These are phyloP conservation scores for Hydrolagus affinis DNA, from an alignment of 2,113 vertebrate genomes.

Conservation along the genomic window DNA sequence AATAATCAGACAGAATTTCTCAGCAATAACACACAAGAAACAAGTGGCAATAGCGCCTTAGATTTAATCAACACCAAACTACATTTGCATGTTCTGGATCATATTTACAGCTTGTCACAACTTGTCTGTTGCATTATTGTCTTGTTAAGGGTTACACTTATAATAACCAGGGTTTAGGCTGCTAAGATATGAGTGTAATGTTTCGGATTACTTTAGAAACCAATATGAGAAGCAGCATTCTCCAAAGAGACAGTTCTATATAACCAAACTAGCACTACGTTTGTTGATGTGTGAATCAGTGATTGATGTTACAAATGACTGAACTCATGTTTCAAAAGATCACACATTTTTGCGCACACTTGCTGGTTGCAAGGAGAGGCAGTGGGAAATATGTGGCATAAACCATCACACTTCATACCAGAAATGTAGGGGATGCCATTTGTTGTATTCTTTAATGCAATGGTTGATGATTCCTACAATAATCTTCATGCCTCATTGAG, in stretches of 20 bases:
- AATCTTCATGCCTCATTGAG: too few relatives aligned
- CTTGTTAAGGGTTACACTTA: conserved; percentile 22
- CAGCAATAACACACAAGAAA: background rate
- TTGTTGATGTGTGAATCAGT: background rate
- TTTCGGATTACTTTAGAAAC: background rate
- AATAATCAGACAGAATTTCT: conserved; percentile 3
- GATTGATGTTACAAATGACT: background rate
- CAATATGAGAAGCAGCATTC: background rate
- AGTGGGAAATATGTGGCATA: too few relatives aligned
- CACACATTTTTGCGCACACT: too few relatives aligned
- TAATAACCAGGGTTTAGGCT: background rate
- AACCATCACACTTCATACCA: too few relatives aligned
- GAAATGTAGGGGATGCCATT: too few relatives aligned
- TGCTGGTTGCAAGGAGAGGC: too few relatives aligned
- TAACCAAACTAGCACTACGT: background rate
- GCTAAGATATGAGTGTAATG: too few relatives aligned
- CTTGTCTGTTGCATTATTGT: conserved; percentile 9
- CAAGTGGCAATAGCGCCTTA: background rate
- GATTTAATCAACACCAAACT: conserved; percentile 20
- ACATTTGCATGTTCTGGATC: background rate
- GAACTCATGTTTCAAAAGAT: too few relatives aligned
- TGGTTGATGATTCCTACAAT: too few relatives aligned
- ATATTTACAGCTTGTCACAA: background rate
- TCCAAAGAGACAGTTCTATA: background rate
- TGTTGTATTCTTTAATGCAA: too few relatives aligned